Evolutionary conservation across 2,113 vertebrate genomes (phyloP).

Genomic region (Pao palembangensis): DNA sequence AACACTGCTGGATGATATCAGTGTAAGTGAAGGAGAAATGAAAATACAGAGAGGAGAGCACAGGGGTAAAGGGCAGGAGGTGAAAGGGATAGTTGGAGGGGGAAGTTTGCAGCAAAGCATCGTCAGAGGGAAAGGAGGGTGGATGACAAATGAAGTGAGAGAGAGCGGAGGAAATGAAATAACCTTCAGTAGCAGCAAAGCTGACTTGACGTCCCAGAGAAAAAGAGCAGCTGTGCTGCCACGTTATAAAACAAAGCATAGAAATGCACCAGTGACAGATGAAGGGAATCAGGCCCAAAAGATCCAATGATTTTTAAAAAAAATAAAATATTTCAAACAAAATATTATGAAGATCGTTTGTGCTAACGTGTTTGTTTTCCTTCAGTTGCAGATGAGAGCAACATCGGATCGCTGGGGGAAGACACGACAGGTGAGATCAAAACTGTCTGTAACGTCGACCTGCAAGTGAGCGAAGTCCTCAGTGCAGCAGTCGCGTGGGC

Average conservation of each 20-base stretch:
- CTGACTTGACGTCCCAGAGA: slow-evolving; percentile 21
- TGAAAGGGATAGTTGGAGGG: slow-evolving; percentile 13
- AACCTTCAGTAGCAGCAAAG: slow-evolving; percentile 34
- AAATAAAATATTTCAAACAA: too few relatives aligned
- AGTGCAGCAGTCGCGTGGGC: background rate
- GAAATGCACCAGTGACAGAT: slow-evolving; percentile 13
- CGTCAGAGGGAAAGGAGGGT: slow-evolving; percentile 21
- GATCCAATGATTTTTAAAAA: background rate
- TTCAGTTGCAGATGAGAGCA: slow-evolving; percentile 67
- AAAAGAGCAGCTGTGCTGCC: slow-evolving; percentile 2
- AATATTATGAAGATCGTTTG: background rate
- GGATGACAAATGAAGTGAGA: slow-evolving; percentile 46
- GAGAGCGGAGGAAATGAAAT: slow-evolving; percentile 30
- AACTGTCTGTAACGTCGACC: background rate
- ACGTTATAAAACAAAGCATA: slow-evolving; percentile 21
- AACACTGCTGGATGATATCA: slow-evolving; percentile 5
- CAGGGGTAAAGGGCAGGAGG: slow-evolving; percentile 34
- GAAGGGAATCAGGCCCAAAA: background rate
- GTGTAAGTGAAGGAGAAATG: slow-evolving; percentile 31
- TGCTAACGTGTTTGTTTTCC: slow-evolving; percentile 29
- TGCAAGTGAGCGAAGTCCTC: background rate
- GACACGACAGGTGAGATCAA: slow-evolving; percentile 46
- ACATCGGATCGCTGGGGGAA: slow-evolving; percentile 31
- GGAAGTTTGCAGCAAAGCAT: slow-evolving; percentile 7
- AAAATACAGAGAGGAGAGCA: slow-evolving; percentile 18